These are phyloP conservation scores for Limenitis arthemis DNA, from an alignment of 2,888 invertebrate species.

Conservation along the genomic window DNA sequence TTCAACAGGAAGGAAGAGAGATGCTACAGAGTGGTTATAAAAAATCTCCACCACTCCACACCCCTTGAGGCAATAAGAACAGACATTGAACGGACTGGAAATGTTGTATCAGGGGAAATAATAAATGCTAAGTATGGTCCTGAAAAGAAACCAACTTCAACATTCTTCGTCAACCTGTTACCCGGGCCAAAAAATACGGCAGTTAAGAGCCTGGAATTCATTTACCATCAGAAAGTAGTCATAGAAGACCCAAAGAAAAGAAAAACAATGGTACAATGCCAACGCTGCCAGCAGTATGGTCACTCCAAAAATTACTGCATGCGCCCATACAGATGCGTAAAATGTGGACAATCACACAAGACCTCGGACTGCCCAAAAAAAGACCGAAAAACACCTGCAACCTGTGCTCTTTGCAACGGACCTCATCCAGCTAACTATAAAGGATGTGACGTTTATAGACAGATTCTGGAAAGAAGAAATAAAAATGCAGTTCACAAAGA, in stretches of 20 bases:
- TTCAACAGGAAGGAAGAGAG: constrained; percentile 1
- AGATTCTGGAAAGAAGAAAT: constrained; percentile 4
- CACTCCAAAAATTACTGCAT: constrained; percentile 27
- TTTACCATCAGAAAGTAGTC: constrained; percentile 16
- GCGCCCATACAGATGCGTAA: constrained; percentile 25
- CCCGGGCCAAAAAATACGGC: constrained; percentile 18
- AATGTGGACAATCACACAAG: constrained; percentile 22
- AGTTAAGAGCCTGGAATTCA: constrained; percentile 14
- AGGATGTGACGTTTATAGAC: constrained; percentile 19
- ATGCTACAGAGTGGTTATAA: constrained; percentile 6
- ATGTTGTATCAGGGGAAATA: constrained; percentile 5
- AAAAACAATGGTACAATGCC: constrained; percentile 22
- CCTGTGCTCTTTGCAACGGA: constrained; percentile 14
- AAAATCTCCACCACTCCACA: constrained; percentile 1
- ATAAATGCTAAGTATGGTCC: constrained; percentile 17
- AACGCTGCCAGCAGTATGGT: constrained; percentile 25
- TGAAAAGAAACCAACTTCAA: constrained; percentile 22
- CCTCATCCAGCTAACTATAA: constrained; percentile 20
- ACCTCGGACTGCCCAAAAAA: constrained; percentile 24
- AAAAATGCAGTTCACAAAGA: background rate
- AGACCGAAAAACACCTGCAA: constrained; percentile 16
- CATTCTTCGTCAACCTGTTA: constrained; percentile 26
- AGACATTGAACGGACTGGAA: constrained; percentile 1
- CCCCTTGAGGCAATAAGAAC: background rate
- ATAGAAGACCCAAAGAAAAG: constrained; percentile 25